Evolutionary conservation across 2,113 vertebrate species (phyloP).

Genomic region (Xenus cinereus): DNA sequence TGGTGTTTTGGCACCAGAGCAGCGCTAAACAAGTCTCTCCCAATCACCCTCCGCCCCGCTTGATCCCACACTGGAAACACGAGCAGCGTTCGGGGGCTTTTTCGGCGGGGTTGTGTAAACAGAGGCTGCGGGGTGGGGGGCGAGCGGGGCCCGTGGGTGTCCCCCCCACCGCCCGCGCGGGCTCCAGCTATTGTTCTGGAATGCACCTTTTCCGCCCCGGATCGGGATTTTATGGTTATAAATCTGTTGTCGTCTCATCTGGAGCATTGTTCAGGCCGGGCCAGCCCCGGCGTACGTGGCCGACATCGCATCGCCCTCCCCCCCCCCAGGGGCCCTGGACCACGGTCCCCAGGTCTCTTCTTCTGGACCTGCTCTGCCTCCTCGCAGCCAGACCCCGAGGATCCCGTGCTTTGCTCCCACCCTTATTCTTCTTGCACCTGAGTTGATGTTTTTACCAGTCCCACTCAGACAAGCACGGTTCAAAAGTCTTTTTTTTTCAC

Average conservation of each 20-base stretch:
- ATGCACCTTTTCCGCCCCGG: neutral
- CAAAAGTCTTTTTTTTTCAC: neutral
- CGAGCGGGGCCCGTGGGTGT: fast-evolving
- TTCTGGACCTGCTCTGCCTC: neutral
- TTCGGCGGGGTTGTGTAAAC: neutral
- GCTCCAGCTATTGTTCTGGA: neutral
- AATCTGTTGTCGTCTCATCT: neutral
- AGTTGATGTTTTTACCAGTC: neutral
- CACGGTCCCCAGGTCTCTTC: fast-evolving
- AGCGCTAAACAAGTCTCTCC: neutral
- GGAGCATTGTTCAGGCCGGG: neutral
- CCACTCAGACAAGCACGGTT: neutral
- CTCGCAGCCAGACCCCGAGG: fast-evolving
- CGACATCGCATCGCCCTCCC: fast-evolving
- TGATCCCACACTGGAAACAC: neutral
- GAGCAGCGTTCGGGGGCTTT: neutral
- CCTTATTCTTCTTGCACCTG: neutral
- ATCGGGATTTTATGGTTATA: fast-evolving
- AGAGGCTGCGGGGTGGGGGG: neutral
- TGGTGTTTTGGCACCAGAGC: neutral
- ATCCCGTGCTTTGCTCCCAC: neutral
- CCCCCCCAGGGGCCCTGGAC: fast-evolving
- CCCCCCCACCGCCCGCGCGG: fast-evolving
- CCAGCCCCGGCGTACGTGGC: neutral
- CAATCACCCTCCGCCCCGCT: fast-evolving